These are phyloP conservation scores for Iselma pallidipennis DNA, from an alignment of 2,888 invertebrate genomes.

Conservation along the genomic window DNA sequence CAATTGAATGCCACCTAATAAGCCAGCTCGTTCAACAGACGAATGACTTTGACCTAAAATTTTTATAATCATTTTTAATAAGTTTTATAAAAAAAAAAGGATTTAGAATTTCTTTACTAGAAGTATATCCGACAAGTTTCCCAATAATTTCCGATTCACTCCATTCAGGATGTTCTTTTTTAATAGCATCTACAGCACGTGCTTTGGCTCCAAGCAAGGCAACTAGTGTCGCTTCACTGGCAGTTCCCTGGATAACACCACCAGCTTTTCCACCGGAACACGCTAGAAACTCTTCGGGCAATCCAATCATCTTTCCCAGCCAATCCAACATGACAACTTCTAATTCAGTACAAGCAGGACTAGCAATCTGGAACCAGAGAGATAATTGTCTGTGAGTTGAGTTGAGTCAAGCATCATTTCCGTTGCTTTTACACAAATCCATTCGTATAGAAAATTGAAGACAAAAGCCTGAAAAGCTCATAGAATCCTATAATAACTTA, in stretches of 20 bases:
- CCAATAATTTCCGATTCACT: constrained; percentile 72
- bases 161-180: constrained; percentile 75
- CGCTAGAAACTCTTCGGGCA: constrained; percentile 84
- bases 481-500: constrained; percentile 61
- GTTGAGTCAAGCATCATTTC: constrained; percentile 22
- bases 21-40: constrained; percentile 90
- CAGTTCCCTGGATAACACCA: constrained; percentile 92
- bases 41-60: constrained; percentile 84
- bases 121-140: constrained; percentile 85
- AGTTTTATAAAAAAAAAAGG: constrained; percentile 6
- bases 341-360: constrained; percentile 94
- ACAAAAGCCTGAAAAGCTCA: too few species aligned
- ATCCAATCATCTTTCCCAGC: constrained; percentile 89
- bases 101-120: constrained; percentile 63
- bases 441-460: neutral
- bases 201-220: constrained; percentile 89
- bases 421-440: constrained; percentile 8
- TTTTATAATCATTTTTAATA: constrained; percentile 1
- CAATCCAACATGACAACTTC: constrained; percentile 96
- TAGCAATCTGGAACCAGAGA: constrained; percentile 70
- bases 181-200: constrained; percentile 68
- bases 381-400: neutral
- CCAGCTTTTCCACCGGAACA: constrained; percentile 79
- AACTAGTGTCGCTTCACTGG: constrained; percentile 92
- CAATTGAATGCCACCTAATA: constrained; percentile 84